Base-by-base conservation (phyloP, 2,888 invertebrate species). In the Philereme vetulata region DNA sequence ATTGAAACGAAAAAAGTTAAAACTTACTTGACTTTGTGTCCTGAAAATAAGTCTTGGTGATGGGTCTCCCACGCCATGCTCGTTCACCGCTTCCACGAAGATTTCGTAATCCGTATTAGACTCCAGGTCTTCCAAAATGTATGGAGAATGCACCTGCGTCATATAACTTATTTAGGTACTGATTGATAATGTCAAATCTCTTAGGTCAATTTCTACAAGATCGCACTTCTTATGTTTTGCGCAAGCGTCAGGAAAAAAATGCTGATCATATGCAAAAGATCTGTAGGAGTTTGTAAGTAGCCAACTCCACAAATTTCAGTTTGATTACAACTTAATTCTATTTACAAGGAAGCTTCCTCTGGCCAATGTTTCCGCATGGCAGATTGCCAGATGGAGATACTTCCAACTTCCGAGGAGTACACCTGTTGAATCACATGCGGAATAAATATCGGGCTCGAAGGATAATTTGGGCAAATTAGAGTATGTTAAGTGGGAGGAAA, bases 91-190 rank as follows among this genome's bases (percentile, higher is more conserved):
- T 74, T 95, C 95, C 43, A 97, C 94, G 79, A 94, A 97, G 64
- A 96, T 95, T 82, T 97, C 97, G 77, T 97, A 97, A 78, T 96
- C 95, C 0, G 95, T 94, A 76, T 96, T 95, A 1, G 95, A 94
- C 70, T 95, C 94, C 64, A 97, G 86, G 62, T 94, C 93, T 84
- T 96, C 96, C 70, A 97, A 81, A 63, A 97, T 94, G 76, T 94
- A 95, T 0, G 97, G 97, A 7, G 95, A 94, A 75, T 93, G 94
- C 55, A 94, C 92, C 85, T 92, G 72, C 33, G 36, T n/a, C 5
- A 21, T 36, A 42, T 43, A 4, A 42, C 1, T 42, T 6, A 4
- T 1, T 42, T 42, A 42, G 9, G 6, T 6, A 36, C 36, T 36
- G 36, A 8, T 36, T 36, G 36, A 36, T 36, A 36, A 36, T 5